Conservation (phyloP, 1,140 invertebrate species). For the Eupristina koningsbergeri region DNA sequence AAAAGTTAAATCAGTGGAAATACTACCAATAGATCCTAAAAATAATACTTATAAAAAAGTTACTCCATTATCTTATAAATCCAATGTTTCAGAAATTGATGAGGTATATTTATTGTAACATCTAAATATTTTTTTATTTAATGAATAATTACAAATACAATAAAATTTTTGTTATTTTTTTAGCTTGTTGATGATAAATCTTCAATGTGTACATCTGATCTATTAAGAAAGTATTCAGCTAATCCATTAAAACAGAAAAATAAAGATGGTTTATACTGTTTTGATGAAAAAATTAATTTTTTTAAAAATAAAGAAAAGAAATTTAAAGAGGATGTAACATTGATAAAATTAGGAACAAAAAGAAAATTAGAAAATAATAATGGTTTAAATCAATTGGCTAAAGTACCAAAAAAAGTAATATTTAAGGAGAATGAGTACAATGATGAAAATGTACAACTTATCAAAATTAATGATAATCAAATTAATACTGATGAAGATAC, state of each 20-base stretch:
- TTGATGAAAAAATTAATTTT: conserved; percentile 16
- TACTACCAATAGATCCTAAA: conserved; percentile 18
- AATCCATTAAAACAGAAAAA: neutral
- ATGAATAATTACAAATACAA: neutral
- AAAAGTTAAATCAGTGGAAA: conserved; percentile 46
- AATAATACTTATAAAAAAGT: conserved; percentile 21
- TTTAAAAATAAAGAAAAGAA: conserved; percentile 8
- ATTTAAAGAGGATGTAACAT: neutral
- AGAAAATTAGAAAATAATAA: conserved; percentile 36
- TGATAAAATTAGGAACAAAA: conserved; percentile 11
- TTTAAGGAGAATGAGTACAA: conserved; percentile 39
- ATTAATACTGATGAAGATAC: neutral
- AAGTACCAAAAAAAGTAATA: conserved; percentile 50
- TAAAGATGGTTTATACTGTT: neutral
- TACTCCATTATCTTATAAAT: neutral
- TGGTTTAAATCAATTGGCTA: conserved; percentile 27
- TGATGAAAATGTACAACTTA: conserved; percentile 38
- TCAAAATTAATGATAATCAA: conserved; percentile 33
- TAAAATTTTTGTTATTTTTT: neutral
- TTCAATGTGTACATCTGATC: conserved; percentile 20
- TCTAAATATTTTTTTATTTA: neutral
- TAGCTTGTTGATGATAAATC: conserved; percentile 18
- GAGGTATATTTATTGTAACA: no score
- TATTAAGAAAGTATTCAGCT: neutral
- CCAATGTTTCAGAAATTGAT: neutral